These are phyloP conservation scores for Prenolepis imparis DNA, from an alignment of 2,888 invertebrate genomes.

Conservation along the genomic window DNA sequence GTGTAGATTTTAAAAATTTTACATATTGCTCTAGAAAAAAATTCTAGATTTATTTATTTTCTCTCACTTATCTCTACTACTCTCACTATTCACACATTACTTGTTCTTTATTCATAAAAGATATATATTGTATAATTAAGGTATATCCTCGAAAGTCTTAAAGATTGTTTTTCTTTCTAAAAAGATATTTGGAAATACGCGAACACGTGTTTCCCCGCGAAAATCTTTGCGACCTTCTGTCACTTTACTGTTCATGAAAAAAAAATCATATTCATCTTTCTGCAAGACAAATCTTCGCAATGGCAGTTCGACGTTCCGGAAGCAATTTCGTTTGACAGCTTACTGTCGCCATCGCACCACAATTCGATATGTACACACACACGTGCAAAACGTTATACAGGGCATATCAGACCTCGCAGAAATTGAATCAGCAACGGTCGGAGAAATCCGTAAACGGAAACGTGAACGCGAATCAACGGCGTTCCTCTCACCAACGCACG, in stretches of 20 bases:
- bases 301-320: constrained; percentile 21
- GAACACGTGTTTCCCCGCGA: neutral
- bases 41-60: neutral
- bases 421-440: constrained; percentile 47
- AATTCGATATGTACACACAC: constrained; percentile 28
- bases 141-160: neutral
- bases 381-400: neutral
- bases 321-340: constrained; percentile 54
- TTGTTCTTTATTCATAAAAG: neutral
- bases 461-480: constrained; percentile 38
- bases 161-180: neutral
- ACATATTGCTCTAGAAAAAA: neutral
- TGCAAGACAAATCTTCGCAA: constrained; percentile 45
- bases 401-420: constrained; percentile 43
- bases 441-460: constrained; percentile 51
- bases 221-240: neutral
- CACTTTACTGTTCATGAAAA: constrained; percentile 10
- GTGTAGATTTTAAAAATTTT: neutral
- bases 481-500: constrained; percentile 11
- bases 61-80: neutral
- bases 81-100: too few relatives aligned
- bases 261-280: constrained; percentile 34
- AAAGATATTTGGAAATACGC: neutral
- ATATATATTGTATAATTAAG: neutral
- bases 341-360: constrained; percentile 39